These are phyloP conservation scores for Heteromurus nitidus DNA, from an alignment of 2,888 invertebrate genomes.

Conservation along the genomic window DNA sequence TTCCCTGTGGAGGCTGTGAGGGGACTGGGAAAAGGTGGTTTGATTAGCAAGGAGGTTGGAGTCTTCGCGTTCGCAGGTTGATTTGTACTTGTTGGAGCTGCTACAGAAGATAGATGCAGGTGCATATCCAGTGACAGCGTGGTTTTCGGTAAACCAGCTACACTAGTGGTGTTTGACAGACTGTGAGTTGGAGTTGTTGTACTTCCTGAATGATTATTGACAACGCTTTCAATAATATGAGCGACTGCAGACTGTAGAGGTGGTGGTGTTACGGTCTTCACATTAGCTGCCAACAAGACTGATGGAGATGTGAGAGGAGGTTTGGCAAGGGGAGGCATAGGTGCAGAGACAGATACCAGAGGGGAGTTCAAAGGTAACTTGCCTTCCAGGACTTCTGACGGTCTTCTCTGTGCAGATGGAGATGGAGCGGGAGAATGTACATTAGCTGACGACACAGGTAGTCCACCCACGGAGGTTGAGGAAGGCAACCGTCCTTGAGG, in stretches of 20 bases:
- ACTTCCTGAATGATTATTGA: constrained; percentile 71
- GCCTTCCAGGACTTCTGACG: constrained; percentile 46
- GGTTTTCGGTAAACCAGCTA: constrained; percentile 43
- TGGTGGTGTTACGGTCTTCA: constrained; percentile 66
- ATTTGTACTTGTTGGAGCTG: constrained; percentile 39
- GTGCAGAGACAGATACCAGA: constrained; percentile 56
- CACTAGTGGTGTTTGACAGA: not conserved
- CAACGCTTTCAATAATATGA: constrained; percentile 73
- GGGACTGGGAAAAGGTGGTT: constrained; percentile 55
- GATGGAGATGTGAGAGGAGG: constrained; percentile 73
- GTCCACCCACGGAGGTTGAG: not conserved
- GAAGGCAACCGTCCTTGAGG: constrained; percentile 12
- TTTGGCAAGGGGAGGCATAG: constrained; percentile 70
- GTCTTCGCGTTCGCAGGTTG: not conserved
- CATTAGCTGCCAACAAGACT: constrained; percentile 67
- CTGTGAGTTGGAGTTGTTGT: not conserved
- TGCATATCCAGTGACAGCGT: constrained; percentile 47
- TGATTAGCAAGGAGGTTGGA: constrained; percentile 1
- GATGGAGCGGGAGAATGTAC: constrained; percentile 29
- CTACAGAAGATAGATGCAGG: not conserved
- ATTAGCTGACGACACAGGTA: not conserved
- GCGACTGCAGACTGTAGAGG: constrained; percentile 72
- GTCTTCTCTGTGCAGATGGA: constrained; percentile 27
- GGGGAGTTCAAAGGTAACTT: constrained; percentile 38
- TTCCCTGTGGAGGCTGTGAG: constrained; percentile 23